Evolutionary conservation across 2,888 invertebrate genomes (phyloP).

Genomic region (Lycocerus yunnanus): DNA sequence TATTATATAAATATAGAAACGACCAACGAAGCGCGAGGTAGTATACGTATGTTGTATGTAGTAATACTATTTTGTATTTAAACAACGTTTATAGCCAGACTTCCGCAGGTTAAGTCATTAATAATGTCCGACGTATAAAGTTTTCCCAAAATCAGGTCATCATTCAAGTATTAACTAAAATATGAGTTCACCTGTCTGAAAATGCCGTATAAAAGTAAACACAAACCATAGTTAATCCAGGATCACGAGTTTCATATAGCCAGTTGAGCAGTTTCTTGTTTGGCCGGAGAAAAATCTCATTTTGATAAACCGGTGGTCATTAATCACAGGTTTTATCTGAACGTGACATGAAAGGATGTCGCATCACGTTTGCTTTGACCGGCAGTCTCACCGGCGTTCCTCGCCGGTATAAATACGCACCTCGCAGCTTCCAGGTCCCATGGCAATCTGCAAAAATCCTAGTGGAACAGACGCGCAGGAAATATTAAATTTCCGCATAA

Average conservation of each 20-base stretch:
- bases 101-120: conserved; percentile 15
- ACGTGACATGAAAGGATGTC: conserved; percentile 54
- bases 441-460: conserved; percentile 41
- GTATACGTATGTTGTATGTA: no score
- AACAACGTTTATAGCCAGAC: conserved; percentile 7
- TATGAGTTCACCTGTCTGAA: conserved; percentile 42
- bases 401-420: conserved; percentile 36
- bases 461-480: conserved; percentile 30
- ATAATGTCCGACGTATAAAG: conserved; percentile 7
- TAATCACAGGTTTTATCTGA: conserved; percentile 54
- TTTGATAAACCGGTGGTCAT: conserved; percentile 53
- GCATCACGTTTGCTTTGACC: conserved; percentile 48
- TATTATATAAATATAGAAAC: not conserved
- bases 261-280: conserved; percentile 45
- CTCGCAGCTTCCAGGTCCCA: conserved; percentile 41
- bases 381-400: conserved; percentile 41
- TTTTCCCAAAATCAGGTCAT: conserved; percentile 11
- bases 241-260: conserved; percentile 42
- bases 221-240: conserved; percentile 40
- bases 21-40: not conserved
- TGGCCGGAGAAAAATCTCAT: conserved; percentile 50
- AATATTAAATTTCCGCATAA: conserved; percentile 32
- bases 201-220: conserved; percentile 37
- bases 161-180: conserved; percentile 25
- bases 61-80: conserved; percentile 1